Evolutionary conservation across 2,797 vertebrate genomes (phyloP).

Genomic region (Aphelocoma californica): DNA sequence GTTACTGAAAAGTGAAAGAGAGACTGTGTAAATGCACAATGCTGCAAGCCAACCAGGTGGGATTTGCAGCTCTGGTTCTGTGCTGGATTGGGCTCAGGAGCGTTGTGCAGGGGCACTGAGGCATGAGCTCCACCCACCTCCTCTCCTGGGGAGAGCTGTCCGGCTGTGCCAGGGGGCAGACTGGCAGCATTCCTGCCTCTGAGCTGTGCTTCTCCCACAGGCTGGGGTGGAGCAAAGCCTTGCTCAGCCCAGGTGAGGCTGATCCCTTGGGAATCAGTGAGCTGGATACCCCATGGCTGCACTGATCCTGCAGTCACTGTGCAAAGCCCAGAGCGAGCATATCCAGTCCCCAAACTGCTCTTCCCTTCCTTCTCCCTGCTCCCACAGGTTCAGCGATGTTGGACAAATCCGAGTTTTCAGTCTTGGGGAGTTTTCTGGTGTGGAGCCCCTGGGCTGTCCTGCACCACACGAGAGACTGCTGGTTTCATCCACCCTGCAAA

Average conservation of each 20-base stretch:
- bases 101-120: not conserved
- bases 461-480: not conserved
- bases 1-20: not conserved
- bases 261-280: not conserved
- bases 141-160: not conserved
- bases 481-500: not conserved
- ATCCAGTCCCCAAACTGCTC: not conserved
- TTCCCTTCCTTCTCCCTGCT: not conserved
- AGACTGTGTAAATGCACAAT: not conserved
- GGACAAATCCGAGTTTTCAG: not conserved
- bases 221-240: not conserved
- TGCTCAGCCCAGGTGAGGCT: not conserved
- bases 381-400: rapidly evolving
- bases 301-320: not conserved
- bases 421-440: rapidly evolving
- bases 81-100: not conserved
- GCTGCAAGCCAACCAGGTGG: not conserved
- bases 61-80: not conserved
- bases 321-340: not conserved
- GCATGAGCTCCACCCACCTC: not conserved
- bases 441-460: not conserved
- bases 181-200: not conserved
- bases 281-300: not conserved
- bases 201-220: not conserved
- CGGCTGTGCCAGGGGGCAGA: not conserved